phyloP scores from a whole-genome alignment of 2,888 invertebrate genomes.

The Trachelus stipa region DNA sequence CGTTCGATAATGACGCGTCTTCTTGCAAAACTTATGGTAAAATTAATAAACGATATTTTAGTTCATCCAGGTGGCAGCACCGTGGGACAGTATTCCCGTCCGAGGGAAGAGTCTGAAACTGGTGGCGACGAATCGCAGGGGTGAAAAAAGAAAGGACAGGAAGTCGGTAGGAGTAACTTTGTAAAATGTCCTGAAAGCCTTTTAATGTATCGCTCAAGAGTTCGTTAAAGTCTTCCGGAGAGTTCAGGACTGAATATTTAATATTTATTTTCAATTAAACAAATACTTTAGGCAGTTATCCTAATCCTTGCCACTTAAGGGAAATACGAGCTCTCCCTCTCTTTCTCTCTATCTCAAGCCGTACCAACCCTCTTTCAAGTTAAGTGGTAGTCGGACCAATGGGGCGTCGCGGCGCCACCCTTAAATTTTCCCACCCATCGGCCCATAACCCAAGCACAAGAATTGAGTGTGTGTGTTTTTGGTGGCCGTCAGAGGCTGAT shows the following conservation, averaged over 20 bases:
- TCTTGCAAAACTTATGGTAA: too few species aligned
- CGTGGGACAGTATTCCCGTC: too few species aligned
- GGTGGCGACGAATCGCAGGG: too few species aligned
- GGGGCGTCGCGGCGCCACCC: background rate
- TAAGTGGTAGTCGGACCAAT: slow-evolving; percentile 6
- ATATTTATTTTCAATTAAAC: slow-evolving; percentile 30
- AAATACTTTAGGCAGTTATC: slow-evolving; percentile 27
- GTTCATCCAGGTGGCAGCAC: too few species aligned
- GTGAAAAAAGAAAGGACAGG: too few species aligned
- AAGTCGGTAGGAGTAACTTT: slow-evolving; percentile 2
- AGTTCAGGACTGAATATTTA: slow-evolving; percentile 20
- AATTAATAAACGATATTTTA: too few species aligned
- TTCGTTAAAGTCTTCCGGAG: slow-evolving; percentile 50
- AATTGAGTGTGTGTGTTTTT: too few species aligned
- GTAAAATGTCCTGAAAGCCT: slow-evolving; percentile 51
- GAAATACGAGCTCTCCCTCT: slow-evolving; percentile 2
- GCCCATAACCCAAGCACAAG: too few species aligned
- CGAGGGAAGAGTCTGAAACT: too few species aligned
- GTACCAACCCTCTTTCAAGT: slow-evolving; percentile 7
- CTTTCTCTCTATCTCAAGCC: background rate
- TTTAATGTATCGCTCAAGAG: slow-evolving; percentile 52
- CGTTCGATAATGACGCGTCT: too few species aligned
- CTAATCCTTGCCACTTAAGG: slow-evolving; percentile 25
- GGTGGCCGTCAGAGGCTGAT: background rate
- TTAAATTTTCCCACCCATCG: slow-evolving; percentile 1